Conservation (phyloP, 1,140 invertebrate genomes). For the Brachionus asplanchnoidis region DNA sequence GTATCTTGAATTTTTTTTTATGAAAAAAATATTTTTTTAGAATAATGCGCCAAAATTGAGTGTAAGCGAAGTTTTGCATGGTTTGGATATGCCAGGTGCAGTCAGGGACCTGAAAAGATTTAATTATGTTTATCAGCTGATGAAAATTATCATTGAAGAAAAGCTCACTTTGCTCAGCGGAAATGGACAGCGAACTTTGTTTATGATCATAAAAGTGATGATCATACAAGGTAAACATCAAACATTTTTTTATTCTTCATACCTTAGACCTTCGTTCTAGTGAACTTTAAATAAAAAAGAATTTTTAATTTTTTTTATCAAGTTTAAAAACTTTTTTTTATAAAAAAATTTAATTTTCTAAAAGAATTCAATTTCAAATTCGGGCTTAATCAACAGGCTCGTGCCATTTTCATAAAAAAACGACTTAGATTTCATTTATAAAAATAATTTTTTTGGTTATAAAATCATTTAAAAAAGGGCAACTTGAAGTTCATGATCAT, state of each 20-base stretch:
- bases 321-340: no score
- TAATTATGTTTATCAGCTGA: slow-evolving; percentile 76
- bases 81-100: slow-evolving; percentile 85
- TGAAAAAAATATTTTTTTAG: slow-evolving; percentile 57
- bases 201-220: slow-evolving; percentile 88
- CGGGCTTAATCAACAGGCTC: no score
- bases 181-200: slow-evolving; percentile 81
- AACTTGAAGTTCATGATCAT: no score
- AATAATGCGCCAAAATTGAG: slow-evolving; percentile 84
- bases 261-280: not conserved
- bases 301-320: no score
- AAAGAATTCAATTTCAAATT: no score
- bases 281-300: no score
- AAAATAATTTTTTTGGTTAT: no score
- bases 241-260: not conserved
- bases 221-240: slow-evolving; percentile 71
- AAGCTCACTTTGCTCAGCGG: slow-evolving; percentile 78
- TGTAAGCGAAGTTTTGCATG: slow-evolving; percentile 84
- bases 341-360: no score
- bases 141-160: slow-evolving; percentile 79
- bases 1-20: not conserved
- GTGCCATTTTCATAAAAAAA: no score
- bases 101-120: slow-evolving; percentile 86
- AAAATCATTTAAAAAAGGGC: no score
- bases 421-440: no score